phyloP scores from a whole-genome alignment of 2,113 vertebrate genomes.

The Mobula hypostoma region DNA sequence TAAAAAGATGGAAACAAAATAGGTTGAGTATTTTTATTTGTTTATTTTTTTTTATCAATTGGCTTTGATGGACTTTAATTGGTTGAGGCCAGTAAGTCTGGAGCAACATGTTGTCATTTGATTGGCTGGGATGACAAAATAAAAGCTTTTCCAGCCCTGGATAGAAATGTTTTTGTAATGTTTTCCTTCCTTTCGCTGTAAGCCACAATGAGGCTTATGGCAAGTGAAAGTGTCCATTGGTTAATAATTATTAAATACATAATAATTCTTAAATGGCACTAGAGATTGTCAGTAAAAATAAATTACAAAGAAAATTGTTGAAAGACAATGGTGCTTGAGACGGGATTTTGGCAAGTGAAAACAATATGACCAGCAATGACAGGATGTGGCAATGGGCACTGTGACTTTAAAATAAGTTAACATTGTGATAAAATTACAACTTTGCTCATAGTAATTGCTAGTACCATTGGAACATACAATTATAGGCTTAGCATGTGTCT shows the following conservation, averaged over 20 bases:
- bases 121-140: background rate
- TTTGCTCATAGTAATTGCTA: background rate
- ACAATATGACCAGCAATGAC: background rate
- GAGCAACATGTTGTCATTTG: background rate
- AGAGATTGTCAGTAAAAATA: background rate
- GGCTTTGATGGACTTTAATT: background rate
- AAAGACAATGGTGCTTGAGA: background rate
- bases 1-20: background rate
- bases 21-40: background rate
- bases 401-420: slow-evolving; percentile 21
- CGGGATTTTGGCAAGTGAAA: background rate
- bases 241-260: background rate
- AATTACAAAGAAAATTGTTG: background rate
- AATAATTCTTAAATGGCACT: background rate
- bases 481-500: background rate
- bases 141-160: background rate
- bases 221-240: background rate
- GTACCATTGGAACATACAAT: background rate
- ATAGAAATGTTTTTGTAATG: background rate
- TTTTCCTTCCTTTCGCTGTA: background rate
- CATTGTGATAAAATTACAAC: background rate
- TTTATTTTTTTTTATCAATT: background rate
- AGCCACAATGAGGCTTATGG: background rate
- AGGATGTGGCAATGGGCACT: background rate
- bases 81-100: background rate